A percentile compares a stretch with the other conserved stretches of the same genome.
phyloP scores from a whole-genome alignment of 30 jellyfish, hydroid and myxozoan species.

The Aurelia sp. region DNA sequence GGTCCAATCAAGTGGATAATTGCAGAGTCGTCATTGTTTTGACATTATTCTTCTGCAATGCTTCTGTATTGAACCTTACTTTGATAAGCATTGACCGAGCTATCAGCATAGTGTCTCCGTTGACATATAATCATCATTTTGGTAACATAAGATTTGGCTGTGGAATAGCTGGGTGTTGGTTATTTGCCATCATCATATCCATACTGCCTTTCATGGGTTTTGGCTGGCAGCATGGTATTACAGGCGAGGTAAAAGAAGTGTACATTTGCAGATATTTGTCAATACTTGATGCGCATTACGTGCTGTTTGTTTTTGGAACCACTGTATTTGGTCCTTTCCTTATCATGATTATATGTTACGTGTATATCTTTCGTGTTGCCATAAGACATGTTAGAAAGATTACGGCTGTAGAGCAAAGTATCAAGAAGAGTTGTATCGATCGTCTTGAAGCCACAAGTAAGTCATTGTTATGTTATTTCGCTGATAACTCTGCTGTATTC shows the following conservation, averaged over 20 bases:
- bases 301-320: conserved; percentile 36
- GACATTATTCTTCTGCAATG: conserved; percentile 66
- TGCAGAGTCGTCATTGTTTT: conserved; percentile 46
- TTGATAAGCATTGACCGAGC: conserved; percentile 72
- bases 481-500: too few species aligned
- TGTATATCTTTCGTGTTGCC: conserved; percentile 55
- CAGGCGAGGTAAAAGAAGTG: not conserved
- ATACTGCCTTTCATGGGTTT: conserved; percentile 53
- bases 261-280: conserved; percentile 58
- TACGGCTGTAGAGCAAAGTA: conserved; percentile 46
- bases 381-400: conserved; percentile 38
- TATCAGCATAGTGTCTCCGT: conserved; percentile 59
- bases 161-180: conserved; percentile 47
- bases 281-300: conserved; percentile 45
- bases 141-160: not conserved
- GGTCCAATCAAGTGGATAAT: conserved; percentile 41
- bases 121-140: conserved; percentile 40
- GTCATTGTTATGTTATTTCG: too few species aligned
- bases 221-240: conserved; percentile 29
- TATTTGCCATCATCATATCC: conserved; percentile 33
- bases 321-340: conserved; percentile 65
- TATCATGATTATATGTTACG: conserved; percentile 40
- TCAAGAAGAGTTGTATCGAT: not conserved
- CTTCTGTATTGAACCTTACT: conserved; percentile 60
- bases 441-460: too few species aligned